Percentiles rank a stretch among this genome's conserved stretches.
phyloP scores from a whole-genome alignment of 2,888 invertebrate species.

The Digitonthophagus gazella region DNA sequence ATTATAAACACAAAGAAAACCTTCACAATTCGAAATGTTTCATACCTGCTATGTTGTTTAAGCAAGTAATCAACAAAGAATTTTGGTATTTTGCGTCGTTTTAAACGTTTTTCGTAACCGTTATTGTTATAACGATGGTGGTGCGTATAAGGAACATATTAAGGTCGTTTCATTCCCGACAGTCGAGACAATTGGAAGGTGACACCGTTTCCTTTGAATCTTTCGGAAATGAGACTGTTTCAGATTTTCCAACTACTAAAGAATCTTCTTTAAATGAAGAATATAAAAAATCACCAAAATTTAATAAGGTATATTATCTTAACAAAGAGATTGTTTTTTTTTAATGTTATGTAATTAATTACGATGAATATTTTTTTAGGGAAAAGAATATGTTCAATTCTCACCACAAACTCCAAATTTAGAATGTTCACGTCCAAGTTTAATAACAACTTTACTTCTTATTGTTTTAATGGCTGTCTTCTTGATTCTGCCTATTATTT shows the following conservation, averaged over 20 bases:
- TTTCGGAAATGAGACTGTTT: slow-evolving; percentile 57
- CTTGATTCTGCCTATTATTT: slow-evolving; percentile 49
- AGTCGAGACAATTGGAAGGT: slow-evolving; percentile 40
- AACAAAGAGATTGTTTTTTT: background rate
- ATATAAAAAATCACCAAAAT: slow-evolving; percentile 49
- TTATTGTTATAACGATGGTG: slow-evolving; percentile 32
- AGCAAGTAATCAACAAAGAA: background rate
- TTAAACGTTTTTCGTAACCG: background rate
- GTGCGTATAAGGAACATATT: slow-evolving; percentile 44
- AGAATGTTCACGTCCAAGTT: slow-evolving; percentile 44
- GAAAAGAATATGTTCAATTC: slow-evolving; percentile 42
- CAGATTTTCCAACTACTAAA: slow-evolving; percentile 51
- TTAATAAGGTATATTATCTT: slow-evolving; percentile 22
- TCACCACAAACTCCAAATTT: slow-evolving; percentile 35
- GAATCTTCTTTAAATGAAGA: slow-evolving; percentile 56
- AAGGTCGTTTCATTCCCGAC: slow-evolving; percentile 41
- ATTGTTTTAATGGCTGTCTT: slow-evolving; percentile 48
- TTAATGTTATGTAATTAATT: slow-evolving; percentile 4
- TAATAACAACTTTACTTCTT: slow-evolving; percentile 45
- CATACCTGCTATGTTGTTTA: background rate
- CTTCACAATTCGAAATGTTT: background rate
- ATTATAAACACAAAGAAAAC: background rate
- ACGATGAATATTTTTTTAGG: slow-evolving; percentile 32
- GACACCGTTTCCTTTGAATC: slow-evolving; percentile 59
- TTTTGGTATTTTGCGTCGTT: background rate